Conservation (phyloP, 2,888 invertebrate genomes). For the Dicyrtoma fusca region DNA sequence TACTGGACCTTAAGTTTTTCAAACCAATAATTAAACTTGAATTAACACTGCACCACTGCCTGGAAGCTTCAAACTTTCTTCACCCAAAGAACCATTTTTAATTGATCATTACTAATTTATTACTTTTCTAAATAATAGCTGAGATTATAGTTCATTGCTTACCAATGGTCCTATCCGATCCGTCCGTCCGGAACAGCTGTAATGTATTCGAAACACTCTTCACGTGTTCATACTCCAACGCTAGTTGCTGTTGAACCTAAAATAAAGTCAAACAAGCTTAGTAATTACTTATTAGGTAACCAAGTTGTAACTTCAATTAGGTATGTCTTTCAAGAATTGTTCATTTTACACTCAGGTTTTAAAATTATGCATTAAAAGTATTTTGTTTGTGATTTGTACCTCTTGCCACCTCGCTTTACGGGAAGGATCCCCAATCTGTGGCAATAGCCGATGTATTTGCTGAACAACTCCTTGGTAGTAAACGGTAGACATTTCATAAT, state of each 20-base stretch:
- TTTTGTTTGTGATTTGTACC: too few species aligned
- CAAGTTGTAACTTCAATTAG: too few species aligned
- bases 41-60: too few species aligned
- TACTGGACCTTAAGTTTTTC: constrained; percentile 50
- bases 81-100: too few species aligned
- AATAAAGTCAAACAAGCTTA: too few species aligned
- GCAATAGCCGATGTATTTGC: constrained; percentile 82
- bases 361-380: not conserved
- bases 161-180: constrained; percentile 57
- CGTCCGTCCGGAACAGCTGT: constrained; percentile 74
- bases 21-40: too few species aligned
- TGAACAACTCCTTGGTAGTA: constrained; percentile 92
- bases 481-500: constrained; percentile 91
- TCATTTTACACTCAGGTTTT: too few species aligned
- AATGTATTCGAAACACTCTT: constrained; percentile 78
- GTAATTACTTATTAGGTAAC: too few species aligned
- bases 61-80: too few species aligned
- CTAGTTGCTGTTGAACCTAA: constrained; percentile 85
- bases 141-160: constrained; percentile 41
- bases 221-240: constrained; percentile 85
- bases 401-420: constrained; percentile 88
- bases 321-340: too few species aligned
- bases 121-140: too few species aligned
- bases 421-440: constrained; percentile 76
- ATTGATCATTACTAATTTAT: too few species aligned